Evolutionary conservation across 2,113 vertebrate genomes (phyloP), one percentile per base, ranked within the genome.

Genomic region (Lonchura striata): DNA sequence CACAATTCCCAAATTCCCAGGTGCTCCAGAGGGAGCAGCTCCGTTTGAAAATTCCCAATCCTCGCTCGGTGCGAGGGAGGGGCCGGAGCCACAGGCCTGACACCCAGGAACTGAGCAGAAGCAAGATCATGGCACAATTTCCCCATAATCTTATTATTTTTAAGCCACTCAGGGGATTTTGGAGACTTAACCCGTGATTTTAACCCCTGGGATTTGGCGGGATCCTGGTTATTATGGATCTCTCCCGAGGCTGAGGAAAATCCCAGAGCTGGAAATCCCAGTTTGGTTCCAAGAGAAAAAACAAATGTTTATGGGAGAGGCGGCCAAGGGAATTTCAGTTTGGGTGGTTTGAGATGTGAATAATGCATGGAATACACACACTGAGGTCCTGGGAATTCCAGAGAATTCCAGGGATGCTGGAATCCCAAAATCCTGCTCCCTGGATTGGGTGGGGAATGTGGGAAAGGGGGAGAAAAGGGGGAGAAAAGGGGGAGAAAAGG

Each of bases 1-100:
- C 3, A 2, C 2, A 7, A 71, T 41, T 49, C 47, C 56, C 28
- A 18, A 27, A 70, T 28, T 30, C 35, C 78, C 44, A 30, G 44
- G 23, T 56, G 30, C 44, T 68, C 8, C 37, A 27, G 19, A 28
- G 15, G 57, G 23, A 68, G 30, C 30, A 50, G 44, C 44, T 50
- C 24, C 19, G 3, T 41, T 22, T 17, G 7, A 24, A 79, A 46
- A 44, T 56, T 52, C 31, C 49, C 16, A 31, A 7, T 13, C 20
- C 53, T n/a, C 24, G 10, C 47, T 47, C 56, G 35, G 2, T 0
- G 0, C 0, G 8, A 30, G 61, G 61, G 35, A 75, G 37, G 41
- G 33, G 10, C 25, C 0, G 42, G 59, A 71, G 7, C n/a, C 39
- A 20, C n/a, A n/a, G 49, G n/a, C 56, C 33, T 6, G 8, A 21